These are phyloP conservation scores for Bos indicus DNA, from an alignment of 2,113 vertebrate genomes.

Conservation along the genomic window DNA sequence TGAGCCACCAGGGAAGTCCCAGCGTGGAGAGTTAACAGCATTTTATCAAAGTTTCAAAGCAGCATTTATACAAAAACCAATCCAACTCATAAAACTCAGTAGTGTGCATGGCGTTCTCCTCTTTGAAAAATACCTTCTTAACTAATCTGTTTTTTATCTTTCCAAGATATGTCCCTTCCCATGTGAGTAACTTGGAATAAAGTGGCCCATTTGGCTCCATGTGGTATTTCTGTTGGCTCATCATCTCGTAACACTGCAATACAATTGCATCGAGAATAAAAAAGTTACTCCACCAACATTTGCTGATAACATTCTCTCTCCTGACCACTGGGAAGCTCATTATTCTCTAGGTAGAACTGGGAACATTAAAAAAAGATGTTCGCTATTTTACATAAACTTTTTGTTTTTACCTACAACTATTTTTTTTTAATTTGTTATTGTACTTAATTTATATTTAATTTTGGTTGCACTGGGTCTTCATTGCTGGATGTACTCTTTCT, in stretches of 20 bases:
- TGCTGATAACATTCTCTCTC: neutral
- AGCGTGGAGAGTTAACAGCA: neutral
- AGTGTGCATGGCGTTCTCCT: neutral
- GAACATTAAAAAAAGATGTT: neutral
- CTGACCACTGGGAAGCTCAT: neutral
- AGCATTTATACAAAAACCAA: neutral
- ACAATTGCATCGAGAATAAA: neutral
- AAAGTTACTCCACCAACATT: neutral
- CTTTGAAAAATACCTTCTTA: slow-evolving; percentile 51
- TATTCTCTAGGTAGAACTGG: neutral
- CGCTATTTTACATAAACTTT: neutral
- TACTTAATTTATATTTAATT: neutral
- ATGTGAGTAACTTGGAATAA: slow-evolving; percentile 37
- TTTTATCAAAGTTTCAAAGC: slow-evolving; percentile 9
- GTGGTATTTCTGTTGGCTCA: neutral
- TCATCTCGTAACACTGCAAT: neutral
- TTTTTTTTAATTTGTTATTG: neutral
- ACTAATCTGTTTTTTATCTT: slow-evolving; percentile 41
- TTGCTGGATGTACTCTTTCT: neutral
- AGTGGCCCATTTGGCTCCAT: slow-evolving; percentile 24
- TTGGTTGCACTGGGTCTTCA: neutral
- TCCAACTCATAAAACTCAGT: neutral
- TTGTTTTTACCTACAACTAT: neutral
- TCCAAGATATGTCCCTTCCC: slow-evolving; percentile 43
- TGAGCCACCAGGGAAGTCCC: neutral